Conservation (phyloP, 2,888 invertebrate species). For the Acronicta alni region DNA sequence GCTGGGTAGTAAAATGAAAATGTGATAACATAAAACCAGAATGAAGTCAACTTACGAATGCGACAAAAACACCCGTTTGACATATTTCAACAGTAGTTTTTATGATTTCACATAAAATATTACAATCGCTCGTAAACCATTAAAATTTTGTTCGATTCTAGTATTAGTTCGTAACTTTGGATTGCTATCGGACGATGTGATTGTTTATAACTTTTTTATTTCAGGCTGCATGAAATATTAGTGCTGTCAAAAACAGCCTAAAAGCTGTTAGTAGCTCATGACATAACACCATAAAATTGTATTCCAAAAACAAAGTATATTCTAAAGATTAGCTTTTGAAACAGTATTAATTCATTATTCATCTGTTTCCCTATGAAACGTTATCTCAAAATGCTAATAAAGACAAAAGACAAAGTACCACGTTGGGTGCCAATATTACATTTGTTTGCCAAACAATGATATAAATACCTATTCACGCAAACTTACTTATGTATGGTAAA, state of each 20-base stretch:
- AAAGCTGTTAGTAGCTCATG: neutral
- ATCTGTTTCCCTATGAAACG: neutral
- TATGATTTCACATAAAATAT: constrained; percentile 79
- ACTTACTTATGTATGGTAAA: constrained; percentile 26
- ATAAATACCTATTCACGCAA: constrained; percentile 23
- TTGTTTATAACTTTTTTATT: constrained; percentile 24
- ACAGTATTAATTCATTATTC: neutral
- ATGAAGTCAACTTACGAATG: constrained; percentile 70
- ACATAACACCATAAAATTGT: no score
- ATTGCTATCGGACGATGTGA: constrained; percentile 40
- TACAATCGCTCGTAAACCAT: constrained; percentile 75
- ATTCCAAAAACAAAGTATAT: neutral
- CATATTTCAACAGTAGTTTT: constrained; percentile 76
- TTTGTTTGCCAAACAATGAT: constrained; percentile 25
- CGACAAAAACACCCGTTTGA: constrained; percentile 73
- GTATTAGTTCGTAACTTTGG: constrained; percentile 53
- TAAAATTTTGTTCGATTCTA: constrained; percentile 67
- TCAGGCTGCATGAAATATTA: constrained; percentile 23
- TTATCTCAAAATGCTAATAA: constrained; percentile 6
- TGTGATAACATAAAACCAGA: constrained; percentile 65
- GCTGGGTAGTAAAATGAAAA: constrained; percentile 60
- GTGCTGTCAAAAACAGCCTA: constrained; percentile 18
- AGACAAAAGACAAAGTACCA: constrained; percentile 23
- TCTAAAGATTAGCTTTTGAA: neutral
- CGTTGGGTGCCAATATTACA: constrained; percentile 42